phyloP scores from a whole-genome alignment of 2,888 invertebrate genomes.

The Hydriomena furcata region DNA sequence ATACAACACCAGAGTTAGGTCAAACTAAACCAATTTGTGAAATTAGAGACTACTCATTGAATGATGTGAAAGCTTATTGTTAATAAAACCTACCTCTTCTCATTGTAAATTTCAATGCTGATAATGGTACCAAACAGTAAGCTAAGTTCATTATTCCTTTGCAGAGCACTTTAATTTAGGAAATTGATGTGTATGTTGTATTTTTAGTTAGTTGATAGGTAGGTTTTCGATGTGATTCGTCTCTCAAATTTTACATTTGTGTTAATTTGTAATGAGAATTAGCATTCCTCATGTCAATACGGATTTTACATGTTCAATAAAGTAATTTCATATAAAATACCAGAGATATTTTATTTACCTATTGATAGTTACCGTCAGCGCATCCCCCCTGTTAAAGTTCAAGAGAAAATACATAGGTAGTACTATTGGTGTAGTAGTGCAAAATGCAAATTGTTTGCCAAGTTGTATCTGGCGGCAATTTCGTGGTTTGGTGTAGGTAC shows the following conservation, averaged over 20 bases:
- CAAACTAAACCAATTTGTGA: slow-evolving; percentile 73
- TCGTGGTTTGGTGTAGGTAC: too few species aligned
- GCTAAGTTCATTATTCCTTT: slow-evolving; percentile 57
- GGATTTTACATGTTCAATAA: slow-evolving; percentile 85
- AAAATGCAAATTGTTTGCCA: too few species aligned
- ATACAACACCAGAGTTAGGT: slow-evolving; percentile 71
- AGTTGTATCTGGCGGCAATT: too few species aligned
- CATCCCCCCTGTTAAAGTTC: too few species aligned
- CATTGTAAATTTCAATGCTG: slow-evolving; percentile 81
- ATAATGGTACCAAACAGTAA: slow-evolving; percentile 79
- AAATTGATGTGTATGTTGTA: slow-evolving; percentile 72
- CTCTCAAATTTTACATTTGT: slow-evolving; percentile 83
- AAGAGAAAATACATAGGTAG: too few species aligned
- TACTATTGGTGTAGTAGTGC: too few species aligned
- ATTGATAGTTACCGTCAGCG: too few species aligned
- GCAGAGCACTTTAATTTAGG: slow-evolving; percentile 51
- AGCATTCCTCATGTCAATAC: slow-evolving; percentile 84
- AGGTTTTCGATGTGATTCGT: slow-evolving; percentile 83
- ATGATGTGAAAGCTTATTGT: slow-evolving; percentile 68
- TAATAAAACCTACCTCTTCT: slow-evolving; percentile 81
- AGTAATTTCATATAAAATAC: slow-evolving; percentile 84
- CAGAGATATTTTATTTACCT: too few species aligned
- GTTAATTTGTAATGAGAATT: slow-evolving; percentile 84
- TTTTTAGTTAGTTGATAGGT: slow-evolving; percentile 82
- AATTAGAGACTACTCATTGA: slow-evolving; percentile 77